A percentile compares a stretch with the other conserved stretches of the same genome.
Conservation (phyloP, 2,113 vertebrate species). For the Bungarus multicinctus region DNA sequence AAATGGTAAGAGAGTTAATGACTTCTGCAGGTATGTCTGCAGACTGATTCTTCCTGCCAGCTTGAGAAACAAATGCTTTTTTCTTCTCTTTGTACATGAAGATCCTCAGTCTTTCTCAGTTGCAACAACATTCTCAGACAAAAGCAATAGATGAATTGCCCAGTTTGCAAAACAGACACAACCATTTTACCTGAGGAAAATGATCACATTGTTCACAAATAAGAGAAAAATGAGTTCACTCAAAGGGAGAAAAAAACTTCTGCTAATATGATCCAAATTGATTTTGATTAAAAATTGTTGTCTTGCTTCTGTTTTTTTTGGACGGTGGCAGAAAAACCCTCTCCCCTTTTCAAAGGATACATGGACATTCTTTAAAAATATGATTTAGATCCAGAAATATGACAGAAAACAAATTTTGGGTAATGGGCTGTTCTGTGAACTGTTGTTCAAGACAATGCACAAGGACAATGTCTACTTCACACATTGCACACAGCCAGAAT, state of each 20-base stretch:
- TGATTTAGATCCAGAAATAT: not conserved
- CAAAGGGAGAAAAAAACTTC: not conserved
- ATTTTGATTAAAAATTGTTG: not conserved
- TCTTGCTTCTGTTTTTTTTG: too few relatives aligned
- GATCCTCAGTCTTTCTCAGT: not conserved
- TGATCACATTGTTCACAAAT: not conserved
- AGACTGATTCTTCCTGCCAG: not conserved
- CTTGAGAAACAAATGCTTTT: not conserved
- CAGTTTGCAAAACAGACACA: not conserved
- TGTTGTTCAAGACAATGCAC: not conserved
- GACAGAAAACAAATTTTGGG: not conserved
- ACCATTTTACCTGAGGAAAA: not conserved
- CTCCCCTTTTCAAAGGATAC: not conserved
- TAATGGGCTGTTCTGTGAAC: not conserved
- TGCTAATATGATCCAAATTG: not conserved
- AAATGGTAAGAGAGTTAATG: conserved; percentile 17
- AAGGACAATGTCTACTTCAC: not conserved
- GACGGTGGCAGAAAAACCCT: not conserved
- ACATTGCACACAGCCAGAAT: not conserved
- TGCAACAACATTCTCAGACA: not conserved
- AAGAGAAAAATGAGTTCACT: not conserved
- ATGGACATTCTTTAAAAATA: not conserved
- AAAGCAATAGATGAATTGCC: not conserved
- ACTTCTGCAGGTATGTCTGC: conserved; percentile 8
- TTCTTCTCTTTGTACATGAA: not conserved